Evolutionary conservation across 2,797 vertebrate species (phyloP), one percentile per base, ranked within the genome.

Genomic region (Siniperca obscura): DNA sequence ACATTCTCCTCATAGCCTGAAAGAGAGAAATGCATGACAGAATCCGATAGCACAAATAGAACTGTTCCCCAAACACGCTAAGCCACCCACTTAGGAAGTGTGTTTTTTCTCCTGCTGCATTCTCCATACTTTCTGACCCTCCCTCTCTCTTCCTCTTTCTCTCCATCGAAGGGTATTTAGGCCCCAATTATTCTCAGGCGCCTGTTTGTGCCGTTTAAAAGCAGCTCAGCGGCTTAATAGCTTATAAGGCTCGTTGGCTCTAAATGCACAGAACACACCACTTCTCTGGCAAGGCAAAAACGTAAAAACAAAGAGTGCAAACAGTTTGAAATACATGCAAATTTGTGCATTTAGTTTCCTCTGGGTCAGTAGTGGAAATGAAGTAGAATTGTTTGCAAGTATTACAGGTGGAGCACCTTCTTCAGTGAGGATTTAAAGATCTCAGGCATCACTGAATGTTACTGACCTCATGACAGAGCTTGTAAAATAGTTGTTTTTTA

Each of bases 41-140:
- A 44, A 94, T 94, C 93, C 89, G 93, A 94, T 94, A 90, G 84
- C 83, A 68, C 91, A 87, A 93, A 94, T 90, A 90, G 88, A 93
- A 92, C 53, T 78, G 81, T 93, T 93, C 93, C 80, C 90, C 75
- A 64, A 89, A 85, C 67, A 62, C 13, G 3, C 78, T 67, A 66
- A 90, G 69, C 88, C 86, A 86, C 90, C 86, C 87, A 89, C 85
- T 84, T 80, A 72, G 78, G 69, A 70, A 36, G 25, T 81, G 46
- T 57, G 38, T 36, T 75, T 81, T 55, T 30, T 17, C 0, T 42
- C 30, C 27, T 67, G 12, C 62, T 73, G 42, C 74, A 59, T 82
- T 87, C 46, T 53, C 14, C 46, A 50, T 53, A 46, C 48, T 65
- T 76, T 70, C 0, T 8, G 11, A 2, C 30, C 2, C 30, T 22